phyloP scores from a whole-genome alignment of 2,113 vertebrate species.

The Tauraco erythrolophus region DNA sequence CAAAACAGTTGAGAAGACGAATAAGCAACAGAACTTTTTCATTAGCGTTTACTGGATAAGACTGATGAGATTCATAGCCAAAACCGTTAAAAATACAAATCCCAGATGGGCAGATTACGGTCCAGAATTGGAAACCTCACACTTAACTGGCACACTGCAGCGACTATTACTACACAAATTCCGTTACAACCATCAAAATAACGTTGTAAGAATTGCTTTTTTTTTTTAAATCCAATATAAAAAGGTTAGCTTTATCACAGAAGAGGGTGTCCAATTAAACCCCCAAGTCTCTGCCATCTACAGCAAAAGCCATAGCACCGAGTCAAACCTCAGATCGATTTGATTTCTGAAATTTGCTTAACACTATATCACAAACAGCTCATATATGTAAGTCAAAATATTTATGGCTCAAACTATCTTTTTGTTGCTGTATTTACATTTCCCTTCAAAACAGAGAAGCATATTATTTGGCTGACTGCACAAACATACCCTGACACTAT shows the following conservation, averaged over 20 bases:
- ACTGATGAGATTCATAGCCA: constrained; percentile 2
- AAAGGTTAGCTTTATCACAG: not conserved
- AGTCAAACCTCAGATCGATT: not conserved
- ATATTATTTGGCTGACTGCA: not conserved
- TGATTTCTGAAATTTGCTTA: not conserved
- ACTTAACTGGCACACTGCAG: not conserved
- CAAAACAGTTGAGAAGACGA: not conserved
- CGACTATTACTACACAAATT: not conserved
- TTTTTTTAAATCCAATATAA: not conserved
- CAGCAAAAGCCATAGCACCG: not conserved
- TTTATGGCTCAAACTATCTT: not conserved
- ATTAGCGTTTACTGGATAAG: not conserved
- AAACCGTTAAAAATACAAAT: constrained; percentile 8
- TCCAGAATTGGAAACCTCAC: not conserved
- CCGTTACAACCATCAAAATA: not conserved
- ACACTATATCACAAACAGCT: not conserved
- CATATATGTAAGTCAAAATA: not conserved
- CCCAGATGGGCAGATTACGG: constrained; percentile 2
- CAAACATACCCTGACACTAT: not conserved
- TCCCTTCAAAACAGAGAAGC: not conserved
- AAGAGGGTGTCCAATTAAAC: not conserved
- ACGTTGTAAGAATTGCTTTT: not conserved
- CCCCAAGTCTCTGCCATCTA: not conserved
- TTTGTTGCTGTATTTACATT: not conserved
- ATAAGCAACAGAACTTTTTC: constrained; percentile 26